A percentile compares a stretch with the other conserved stretches of the same genome.
These are phyloP conservation scores for Dysmachus trigonus DNA, from an alignment of 2,888 invertebrate genomes.

Conservation along the genomic window DNA sequence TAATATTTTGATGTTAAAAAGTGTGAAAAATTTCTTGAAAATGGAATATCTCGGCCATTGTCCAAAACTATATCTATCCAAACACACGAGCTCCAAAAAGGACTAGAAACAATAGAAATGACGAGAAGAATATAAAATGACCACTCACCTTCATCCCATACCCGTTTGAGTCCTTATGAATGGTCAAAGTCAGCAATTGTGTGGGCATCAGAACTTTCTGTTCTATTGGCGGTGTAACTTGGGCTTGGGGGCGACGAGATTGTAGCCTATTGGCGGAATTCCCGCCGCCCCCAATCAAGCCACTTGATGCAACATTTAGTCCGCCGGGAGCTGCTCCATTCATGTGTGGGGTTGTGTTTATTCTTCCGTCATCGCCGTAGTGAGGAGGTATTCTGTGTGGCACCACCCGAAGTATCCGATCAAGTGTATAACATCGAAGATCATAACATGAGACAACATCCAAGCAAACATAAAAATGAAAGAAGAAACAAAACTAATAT, in stretches of 20 bases:
- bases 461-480: conserved; percentile 38
- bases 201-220: conserved; percentile 35
- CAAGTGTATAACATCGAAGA: neutral
- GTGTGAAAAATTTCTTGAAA: no score
- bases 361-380: conserved; percentile 29
- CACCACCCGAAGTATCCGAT: neutral
- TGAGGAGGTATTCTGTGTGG: conserved; percentile 10
- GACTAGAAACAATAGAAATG: neutral
- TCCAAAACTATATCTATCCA: neutral
- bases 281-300: conserved; percentile 51
- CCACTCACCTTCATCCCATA: conserved; percentile 64
- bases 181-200: conserved; percentile 60
- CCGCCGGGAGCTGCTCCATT: conserved; percentile 44
- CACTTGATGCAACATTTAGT: conserved; percentile 6
- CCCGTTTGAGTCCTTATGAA: conserved; percentile 64
- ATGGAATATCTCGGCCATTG: neutral
- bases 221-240: conserved; percentile 48
- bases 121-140: neutral
- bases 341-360: conserved; percentile 44
- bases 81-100: neutral
- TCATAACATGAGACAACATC: conserved; percentile 7
- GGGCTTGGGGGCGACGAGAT: conserved; percentile 57
- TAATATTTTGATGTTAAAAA: no score
- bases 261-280: conserved; percentile 54
- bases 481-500: conserved; percentile 37